Evolutionary conservation across 2,888 invertebrate genomes (phyloP).

Genomic region (Torymus aiolomorphi): DNA sequence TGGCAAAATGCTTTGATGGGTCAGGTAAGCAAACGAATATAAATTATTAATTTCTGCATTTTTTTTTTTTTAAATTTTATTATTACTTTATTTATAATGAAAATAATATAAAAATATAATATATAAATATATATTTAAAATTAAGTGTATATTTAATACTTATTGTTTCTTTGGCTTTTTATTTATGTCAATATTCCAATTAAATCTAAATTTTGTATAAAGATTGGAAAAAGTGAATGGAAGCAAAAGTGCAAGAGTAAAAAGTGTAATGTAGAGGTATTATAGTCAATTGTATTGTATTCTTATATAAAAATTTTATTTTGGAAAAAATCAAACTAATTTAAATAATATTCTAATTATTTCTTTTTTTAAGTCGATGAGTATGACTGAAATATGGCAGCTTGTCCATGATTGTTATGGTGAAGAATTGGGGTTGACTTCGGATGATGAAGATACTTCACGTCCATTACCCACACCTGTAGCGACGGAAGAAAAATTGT

Average conservation of each 20-base stretch:
- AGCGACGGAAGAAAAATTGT: slow-evolving; percentile 70
- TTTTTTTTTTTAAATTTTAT: slow-evolving; percentile 46
- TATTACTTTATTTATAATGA: slow-evolving; percentile 40
- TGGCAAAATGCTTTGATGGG: slow-evolving; percentile 98
- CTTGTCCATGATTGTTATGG: slow-evolving; percentile 95
- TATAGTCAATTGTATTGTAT: slow-evolving; percentile 54
- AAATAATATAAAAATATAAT: slow-evolving; percentile 33
- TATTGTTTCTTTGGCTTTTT: slow-evolving; percentile 55
- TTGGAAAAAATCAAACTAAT: slow-evolving; percentile 17
- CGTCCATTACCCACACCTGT: slow-evolving; percentile 72
- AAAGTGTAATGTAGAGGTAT: slow-evolving; percentile 56
- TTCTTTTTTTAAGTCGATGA: slow-evolving; percentile 76
- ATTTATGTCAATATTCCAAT: slow-evolving; percentile 57
- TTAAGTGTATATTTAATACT: slow-evolving; percentile 53
- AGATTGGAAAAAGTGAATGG: slow-evolving; percentile 55
- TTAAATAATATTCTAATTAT: slow-evolving; percentile 33
- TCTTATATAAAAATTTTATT: slow-evolving; percentile 37
- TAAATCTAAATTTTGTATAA: slow-evolving; percentile 56
- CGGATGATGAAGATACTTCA: slow-evolving; percentile 91
- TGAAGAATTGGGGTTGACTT: slow-evolving; percentile 93
- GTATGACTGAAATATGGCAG: slow-evolving; percentile 80
- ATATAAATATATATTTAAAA: slow-evolving; percentile 50
- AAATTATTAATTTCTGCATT: slow-evolving; percentile 1
- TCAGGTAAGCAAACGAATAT: slow-evolving; percentile 77
- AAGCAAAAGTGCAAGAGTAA: slow-evolving; percentile 55